These are phyloP conservation scores for Ceratosolen solmsi DNA, from an alignment of 1,140 invertebrate species.

Conservation along the genomic window DNA sequence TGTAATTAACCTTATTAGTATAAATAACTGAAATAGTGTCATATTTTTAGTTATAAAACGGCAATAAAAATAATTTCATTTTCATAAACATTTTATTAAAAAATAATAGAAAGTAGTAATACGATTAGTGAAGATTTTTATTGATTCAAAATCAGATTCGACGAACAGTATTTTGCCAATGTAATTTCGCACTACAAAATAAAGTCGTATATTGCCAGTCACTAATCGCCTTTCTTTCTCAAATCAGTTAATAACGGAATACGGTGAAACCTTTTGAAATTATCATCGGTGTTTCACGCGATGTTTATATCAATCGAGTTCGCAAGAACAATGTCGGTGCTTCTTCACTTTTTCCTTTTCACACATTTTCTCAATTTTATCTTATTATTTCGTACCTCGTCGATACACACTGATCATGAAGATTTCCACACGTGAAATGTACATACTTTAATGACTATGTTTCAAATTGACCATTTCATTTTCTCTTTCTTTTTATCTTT, in stretches of 20 bases:
- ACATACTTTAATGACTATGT: too few species aligned
- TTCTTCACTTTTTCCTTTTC: too few species aligned
- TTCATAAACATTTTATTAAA: background rate
- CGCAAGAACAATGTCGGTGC: too few species aligned
- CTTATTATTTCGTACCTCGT: background rate
- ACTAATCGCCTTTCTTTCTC: background rate
- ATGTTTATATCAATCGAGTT: slow-evolving; percentile 32
- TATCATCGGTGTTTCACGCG: background rate
- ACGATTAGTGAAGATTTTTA: background rate
- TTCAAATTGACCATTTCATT: too few species aligned
- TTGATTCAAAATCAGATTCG: background rate
- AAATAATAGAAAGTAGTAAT: background rate
- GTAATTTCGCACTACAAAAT: background rate
- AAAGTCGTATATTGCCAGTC: background rate
- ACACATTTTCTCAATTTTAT: slow-evolving; percentile 4
- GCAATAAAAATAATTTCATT: background rate
- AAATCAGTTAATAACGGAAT: slow-evolving; percentile 29
- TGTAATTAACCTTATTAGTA: background rate
- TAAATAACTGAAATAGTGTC: background rate
- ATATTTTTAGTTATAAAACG: slow-evolving; percentile 1
- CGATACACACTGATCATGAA: slow-evolving; percentile 25
- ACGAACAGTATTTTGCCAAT: background rate
- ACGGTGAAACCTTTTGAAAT: slow-evolving; percentile 34
- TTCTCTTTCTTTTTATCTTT: too few species aligned
- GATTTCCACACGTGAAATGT: slow-evolving; percentile 10